Percentiles rank a stretch among this genome's conserved stretches.
phyloP scores from a whole-genome alignment of 2,888 invertebrate species.

The Eubasilissa splendida region DNA sequence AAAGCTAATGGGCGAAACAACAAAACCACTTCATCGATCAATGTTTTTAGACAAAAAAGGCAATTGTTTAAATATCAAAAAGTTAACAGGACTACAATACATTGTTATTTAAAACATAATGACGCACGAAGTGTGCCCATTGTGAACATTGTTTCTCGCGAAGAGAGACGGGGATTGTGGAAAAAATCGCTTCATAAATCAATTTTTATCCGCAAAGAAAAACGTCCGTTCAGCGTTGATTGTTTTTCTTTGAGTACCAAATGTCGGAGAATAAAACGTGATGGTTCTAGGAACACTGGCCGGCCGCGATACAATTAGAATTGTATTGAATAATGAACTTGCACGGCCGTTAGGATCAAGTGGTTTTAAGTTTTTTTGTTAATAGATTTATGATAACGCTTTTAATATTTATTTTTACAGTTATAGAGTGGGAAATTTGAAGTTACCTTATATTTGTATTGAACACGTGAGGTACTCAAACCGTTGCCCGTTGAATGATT shows the following conservation, averaged over 20 bases:
- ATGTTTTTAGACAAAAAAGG: constrained; percentile 39
- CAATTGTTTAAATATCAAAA: constrained; percentile 54
- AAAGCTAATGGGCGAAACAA: constrained; percentile 35
- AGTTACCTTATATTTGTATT: constrained; percentile 12
- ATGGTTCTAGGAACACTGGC: constrained; percentile 10
- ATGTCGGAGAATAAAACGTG: constrained; percentile 29
- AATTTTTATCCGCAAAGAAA: constrained; percentile 39
- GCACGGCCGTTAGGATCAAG: constrained; percentile 37
- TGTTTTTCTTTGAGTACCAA: constrained; percentile 25
- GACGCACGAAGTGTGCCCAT: constrained; percentile 53
- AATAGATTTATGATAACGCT: constrained; percentile 9
- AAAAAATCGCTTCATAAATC: constrained; percentile 46
- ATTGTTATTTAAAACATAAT: constrained; percentile 57
- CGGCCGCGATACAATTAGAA: not conserved
- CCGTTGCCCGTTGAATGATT: too few relatives aligned
- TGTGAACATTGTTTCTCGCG: constrained; percentile 42
- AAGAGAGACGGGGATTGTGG: not conserved
- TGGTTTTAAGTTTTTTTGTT: constrained; percentile 9
- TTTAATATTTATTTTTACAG: not conserved
- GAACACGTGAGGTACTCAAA: not conserved
- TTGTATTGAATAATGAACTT: constrained; percentile 11
- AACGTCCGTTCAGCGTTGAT: constrained; percentile 39
- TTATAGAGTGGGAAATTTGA: not conserved
- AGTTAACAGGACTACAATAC: constrained; percentile 53
- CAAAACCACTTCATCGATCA: constrained; percentile 56